phyloP scores from a whole-genome alignment of 1,140 invertebrate species.

The Onthophagus taurus region DNA sequence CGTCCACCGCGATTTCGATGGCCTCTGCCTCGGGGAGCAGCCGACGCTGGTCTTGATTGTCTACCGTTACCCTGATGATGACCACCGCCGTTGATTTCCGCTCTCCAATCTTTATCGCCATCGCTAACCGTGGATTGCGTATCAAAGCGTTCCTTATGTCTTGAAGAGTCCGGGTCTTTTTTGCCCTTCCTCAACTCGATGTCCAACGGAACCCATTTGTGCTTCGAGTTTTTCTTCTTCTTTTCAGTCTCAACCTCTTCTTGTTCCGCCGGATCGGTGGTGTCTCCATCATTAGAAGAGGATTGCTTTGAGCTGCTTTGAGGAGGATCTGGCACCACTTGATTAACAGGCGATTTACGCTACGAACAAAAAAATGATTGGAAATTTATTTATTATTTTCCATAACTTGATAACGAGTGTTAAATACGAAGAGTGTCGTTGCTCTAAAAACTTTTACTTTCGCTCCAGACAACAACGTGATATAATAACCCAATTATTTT shows the following conservation, averaged over 20 bases:
- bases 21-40: constrained; percentile 24
- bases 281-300: neutral
- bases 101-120: constrained; percentile 25
- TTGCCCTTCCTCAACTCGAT: constrained; percentile 51
- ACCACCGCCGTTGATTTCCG: constrained; percentile 7
- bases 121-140: constrained; percentile 33
- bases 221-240: constrained; percentile 45
- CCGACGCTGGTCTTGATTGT: constrained; percentile 24
- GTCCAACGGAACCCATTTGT: constrained; percentile 68
- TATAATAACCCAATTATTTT: no score
- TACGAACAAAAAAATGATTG: neutral
- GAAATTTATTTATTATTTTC: no score
- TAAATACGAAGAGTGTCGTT: no score
- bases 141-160: constrained; percentile 21
- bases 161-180: constrained; percentile 21
- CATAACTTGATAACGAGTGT: no score
- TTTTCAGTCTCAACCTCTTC: constrained; percentile 20
- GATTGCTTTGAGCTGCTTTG: constrained; percentile 5
- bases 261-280: neutral
- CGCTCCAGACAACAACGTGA: no score
- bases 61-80: constrained; percentile 14
- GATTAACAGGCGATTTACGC: neutral
- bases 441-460: no score
- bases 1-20: constrained; percentile 28
- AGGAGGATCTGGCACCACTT: neutral